A percentile compares a stretch with the other conserved stretches of the same genome.
phyloP scores from a whole-genome alignment of 2,888 invertebrate genomes.

The Hirtodrosophila confusa region DNA sequence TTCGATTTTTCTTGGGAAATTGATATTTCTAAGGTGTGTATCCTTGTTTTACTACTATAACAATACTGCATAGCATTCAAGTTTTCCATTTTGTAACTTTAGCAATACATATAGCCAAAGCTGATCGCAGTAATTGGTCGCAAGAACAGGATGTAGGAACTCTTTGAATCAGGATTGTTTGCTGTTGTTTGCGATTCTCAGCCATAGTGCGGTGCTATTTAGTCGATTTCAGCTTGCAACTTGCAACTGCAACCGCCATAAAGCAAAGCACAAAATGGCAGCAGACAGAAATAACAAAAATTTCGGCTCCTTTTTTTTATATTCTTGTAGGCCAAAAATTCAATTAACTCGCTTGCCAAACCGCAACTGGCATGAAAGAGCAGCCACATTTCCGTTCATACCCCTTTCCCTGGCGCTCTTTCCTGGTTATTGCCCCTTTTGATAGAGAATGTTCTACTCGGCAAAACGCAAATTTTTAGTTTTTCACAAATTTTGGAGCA shows the following conservation, averaged over 20 bases:
- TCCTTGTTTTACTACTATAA: too few species aligned
- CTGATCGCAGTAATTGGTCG: too few species aligned
- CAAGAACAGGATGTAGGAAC: background rate
- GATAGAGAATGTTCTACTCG: background rate
- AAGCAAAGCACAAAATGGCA: constrained; percentile 43
- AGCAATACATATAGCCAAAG: too few species aligned
- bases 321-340: constrained; percentile 50
- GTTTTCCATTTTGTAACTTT: too few species aligned
- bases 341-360: constrained; percentile 64
- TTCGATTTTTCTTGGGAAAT: too few species aligned
- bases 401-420: background rate
- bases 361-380: constrained; percentile 41
- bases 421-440: constrained; percentile 22
- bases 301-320: constrained; percentile 29
- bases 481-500: constrained; percentile 10
- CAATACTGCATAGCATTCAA: too few species aligned
- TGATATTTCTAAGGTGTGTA: too few species aligned
- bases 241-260: constrained; percentile 26
- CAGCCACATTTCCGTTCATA: background rate
- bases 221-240: constrained; percentile 6
- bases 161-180: background rate
- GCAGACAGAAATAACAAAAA: constrained; percentile 19
- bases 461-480: background rate
- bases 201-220: background rate
- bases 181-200: constrained; percentile 4